Conservation (phyloP, 2,113 vertebrate genomes). For the human region GRCh38 chr7:18924501-18925000, state of each 20-base stretch:
- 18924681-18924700: conserved; percentile 76
- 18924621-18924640: conserved; percentile 67
- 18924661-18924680: conserved; percentile 75
- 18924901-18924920: conserved; percentile 73
- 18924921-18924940: conserved; percentile 65
- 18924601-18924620: conserved; percentile 71
- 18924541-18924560: conserved; percentile 72
- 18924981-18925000: conserved; percentile 63
- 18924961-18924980: conserved; percentile 74
- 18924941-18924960: conserved; percentile 72
- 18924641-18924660: conserved; percentile 38
- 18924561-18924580: conserved; percentile 72
- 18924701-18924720: conserved; percentile 71
- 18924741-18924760: conserved; percentile 79
- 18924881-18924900: conserved; percentile 52
- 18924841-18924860: conserved; percentile 61
- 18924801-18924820: neutral
- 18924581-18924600: conserved; percentile 63
- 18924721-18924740: conserved; percentile 8
- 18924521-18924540: conserved; percentile 76
- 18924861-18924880: conserved; percentile 56
- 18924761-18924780: conserved; percentile 44
- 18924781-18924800: neutral
- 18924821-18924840: conserved; percentile 65
- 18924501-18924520: conserved; percentile 79